Base-by-base conservation (phyloP, 1,140 invertebrate species). In the Cydia amplana region DNA sequence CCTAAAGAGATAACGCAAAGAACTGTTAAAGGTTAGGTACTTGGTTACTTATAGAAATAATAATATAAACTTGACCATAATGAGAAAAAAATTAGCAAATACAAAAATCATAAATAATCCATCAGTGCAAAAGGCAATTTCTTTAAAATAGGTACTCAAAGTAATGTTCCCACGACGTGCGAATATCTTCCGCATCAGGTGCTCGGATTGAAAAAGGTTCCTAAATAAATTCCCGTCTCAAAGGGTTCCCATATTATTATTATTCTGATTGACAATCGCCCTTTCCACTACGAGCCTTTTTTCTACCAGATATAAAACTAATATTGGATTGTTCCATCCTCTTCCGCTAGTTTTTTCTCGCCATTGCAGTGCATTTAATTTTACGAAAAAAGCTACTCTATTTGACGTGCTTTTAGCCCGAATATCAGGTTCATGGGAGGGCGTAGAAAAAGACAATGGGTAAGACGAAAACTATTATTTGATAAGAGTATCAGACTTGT, bases 241-340 rank as follows among this genome's bases (percentile, higher is more conserved):
- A 91, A 91, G 89, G 91, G 89, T 92, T 91, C 83, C 83, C 84
- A 86, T 91, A 89, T 89, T 90, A 92, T 92, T 89, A 79, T 89
- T 92, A 89, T 83, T 87, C 81, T 83, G 87, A 91, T 91, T 86
- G 87, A 88, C 89, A 91, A 90, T 91, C 85, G 84, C 81, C 88
- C 81, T 85, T 88, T 91, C 82, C 80, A 90, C 87, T 87, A 84
- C 90, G 88, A 86, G 81, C 63, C 75, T 91, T 93, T 92, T 92
- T 91, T 90, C 83, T 85, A 82, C 55, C 84, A 87, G 83, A 91
- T 91, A 92, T 92, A 90, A 91, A 93, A 93, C 91, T 93, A 93
- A 93, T 93, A 93, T 91, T 91, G 89, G 85, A 87, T 85, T 84
- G 89, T 87, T 87, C 89, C 90, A 90, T 91, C 90, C 90, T 87